These are phyloP conservation scores for Sclerurus mexicanus DNA, from an alignment of 2,113 vertebrate genomes.

Conservation along the genomic window DNA sequence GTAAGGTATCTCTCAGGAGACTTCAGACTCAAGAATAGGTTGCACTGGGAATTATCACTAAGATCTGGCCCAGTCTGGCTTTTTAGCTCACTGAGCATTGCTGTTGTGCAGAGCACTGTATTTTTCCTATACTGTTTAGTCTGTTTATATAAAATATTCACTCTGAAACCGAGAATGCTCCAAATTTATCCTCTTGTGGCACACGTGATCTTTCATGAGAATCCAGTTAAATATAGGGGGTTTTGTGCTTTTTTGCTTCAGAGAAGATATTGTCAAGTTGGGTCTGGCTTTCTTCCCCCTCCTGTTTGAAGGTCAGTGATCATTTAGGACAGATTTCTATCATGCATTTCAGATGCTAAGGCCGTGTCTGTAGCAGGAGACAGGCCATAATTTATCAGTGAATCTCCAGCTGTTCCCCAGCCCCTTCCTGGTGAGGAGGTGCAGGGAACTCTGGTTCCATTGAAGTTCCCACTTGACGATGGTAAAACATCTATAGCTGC, in stretches of 20 bases:
- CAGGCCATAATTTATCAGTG: not conserved
- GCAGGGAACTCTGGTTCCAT: not conserved
- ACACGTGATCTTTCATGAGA: slow-evolving; percentile 18
- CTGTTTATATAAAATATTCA: slow-evolving; percentile 61
- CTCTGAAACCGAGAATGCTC: slow-evolving; percentile 51
- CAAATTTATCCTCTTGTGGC: slow-evolving; percentile 45
- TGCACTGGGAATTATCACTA: slow-evolving; percentile 51
- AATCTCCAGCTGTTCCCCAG: not conserved
- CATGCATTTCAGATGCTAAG: not conserved
- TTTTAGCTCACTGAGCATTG: slow-evolving; percentile 46
- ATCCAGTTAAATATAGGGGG: not conserved
- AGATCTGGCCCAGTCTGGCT: slow-evolving; percentile 36
- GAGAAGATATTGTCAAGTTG: not conserved
- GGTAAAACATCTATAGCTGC: not conserved
- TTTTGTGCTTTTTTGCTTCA: not conserved
- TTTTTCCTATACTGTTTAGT: slow-evolving; percentile 45
- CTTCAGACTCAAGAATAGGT: slow-evolving; percentile 59
- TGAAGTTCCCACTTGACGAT: not conserved
- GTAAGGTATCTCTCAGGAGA: slow-evolving; percentile 55
- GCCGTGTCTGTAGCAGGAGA: not conserved
- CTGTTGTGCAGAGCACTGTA: slow-evolving; percentile 45
- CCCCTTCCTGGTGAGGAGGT: not conserved
- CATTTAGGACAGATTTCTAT: slow-evolving; percentile 36
- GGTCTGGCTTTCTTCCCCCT: slow-evolving; percentile 7
- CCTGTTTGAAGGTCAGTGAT: slow-evolving; percentile 43